Evolutionary conservation across 2,888 invertebrate species (phyloP).

Genomic region (Nemurella pictetii): DNA sequence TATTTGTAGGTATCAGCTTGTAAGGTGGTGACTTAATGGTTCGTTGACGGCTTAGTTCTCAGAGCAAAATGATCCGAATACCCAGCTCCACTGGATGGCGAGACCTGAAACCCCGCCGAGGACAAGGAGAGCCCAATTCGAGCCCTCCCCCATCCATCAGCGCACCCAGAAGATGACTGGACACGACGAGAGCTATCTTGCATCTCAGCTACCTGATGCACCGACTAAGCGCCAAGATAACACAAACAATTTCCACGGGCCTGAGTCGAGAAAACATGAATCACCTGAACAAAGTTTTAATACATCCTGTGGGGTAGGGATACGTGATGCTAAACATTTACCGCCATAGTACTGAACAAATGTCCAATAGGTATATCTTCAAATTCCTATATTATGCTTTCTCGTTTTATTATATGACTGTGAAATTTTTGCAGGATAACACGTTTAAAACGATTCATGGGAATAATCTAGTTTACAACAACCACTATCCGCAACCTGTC

Average conservation of each 20-base stretch:
- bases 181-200: background rate
- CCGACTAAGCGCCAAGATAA: background rate
- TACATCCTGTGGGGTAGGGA: too few species aligned
- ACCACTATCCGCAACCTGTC: background rate
- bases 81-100: background rate
- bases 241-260: background rate
- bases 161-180: background rate
- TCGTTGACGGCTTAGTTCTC: background rate
- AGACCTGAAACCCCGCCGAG: background rate
- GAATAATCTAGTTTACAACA: background rate
- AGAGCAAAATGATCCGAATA: background rate
- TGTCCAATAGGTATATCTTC: too few species aligned
- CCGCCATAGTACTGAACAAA: too few species aligned
- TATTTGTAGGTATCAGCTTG: background rate
- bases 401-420: too few species aligned
- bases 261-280: background rate
- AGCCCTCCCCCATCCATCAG: background rate
- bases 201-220: background rate
- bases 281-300: too few species aligned
- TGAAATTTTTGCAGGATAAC: background rate
- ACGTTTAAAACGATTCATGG: background rate
- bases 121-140: background rate
- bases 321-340: too few species aligned
- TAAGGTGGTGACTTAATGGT: background rate
- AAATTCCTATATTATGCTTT: too few species aligned